Percentiles rank a stretch among this genome's conserved stretches.
Conservation (phyloP, 2,797 vertebrate species). For the Propithecus deckenii region DNA sequence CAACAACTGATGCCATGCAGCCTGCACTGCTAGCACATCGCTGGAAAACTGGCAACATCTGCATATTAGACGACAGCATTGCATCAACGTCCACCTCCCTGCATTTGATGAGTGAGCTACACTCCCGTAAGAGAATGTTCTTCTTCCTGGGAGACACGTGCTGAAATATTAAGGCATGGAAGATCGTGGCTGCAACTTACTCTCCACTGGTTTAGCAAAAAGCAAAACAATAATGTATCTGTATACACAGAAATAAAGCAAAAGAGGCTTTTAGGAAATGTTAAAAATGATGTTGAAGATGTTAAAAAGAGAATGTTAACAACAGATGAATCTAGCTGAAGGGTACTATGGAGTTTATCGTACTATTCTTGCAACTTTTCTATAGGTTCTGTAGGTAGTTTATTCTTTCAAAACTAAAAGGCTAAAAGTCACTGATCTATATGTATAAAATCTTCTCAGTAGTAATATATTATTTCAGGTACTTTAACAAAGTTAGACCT, state of each 20-base stretch:
- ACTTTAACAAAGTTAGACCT: neutral
- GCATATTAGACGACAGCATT: rapidly evolving
- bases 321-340: rapidly evolving
- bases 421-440: neutral
- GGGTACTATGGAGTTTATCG: rapidly evolving
- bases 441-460: neutral
- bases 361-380: neutral
- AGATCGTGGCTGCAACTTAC: too few species aligned
- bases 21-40: neutral
- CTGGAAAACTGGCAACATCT: neutral
- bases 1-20: neutral
- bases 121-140: too few species aligned
- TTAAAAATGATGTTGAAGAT: neutral
- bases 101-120: rapidly evolving
- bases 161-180: neutral
- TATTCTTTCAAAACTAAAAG: neutral
- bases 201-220: neutral
- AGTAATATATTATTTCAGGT: neutral
- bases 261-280: neutral
- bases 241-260: neutral
- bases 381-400: neutral
- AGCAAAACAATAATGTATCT: neutral
- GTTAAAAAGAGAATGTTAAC: neutral
- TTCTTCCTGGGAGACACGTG: rapidly evolving
- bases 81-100: rapidly evolving